Conservation (phyloP, 2,797 vertebrate genomes). For the Dicrostonyx torquatus region DNA sequence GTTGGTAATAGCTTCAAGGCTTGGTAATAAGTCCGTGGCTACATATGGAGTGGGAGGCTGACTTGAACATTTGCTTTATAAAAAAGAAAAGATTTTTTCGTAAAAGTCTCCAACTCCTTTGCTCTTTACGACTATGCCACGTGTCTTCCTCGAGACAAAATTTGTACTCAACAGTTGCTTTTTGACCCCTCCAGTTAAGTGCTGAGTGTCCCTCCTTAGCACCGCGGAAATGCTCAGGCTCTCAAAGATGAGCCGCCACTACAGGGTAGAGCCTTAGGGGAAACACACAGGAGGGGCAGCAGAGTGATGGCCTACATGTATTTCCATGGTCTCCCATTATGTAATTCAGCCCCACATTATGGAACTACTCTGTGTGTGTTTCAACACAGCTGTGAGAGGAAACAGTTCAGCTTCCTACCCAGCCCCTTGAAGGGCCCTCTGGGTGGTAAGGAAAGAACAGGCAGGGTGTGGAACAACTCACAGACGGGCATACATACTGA, state of each 20-base stretch:
- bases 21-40: neutral
- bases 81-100: neutral
- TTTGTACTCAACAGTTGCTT: neutral
- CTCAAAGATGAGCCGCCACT: neutral
- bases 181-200: neutral
- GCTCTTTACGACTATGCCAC: neutral
- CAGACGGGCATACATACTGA: fast-evolving
- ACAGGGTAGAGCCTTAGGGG: neutral
- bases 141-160: neutral
- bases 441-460: neutral
- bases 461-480: neutral
- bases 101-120: neutral
- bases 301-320: fast-evolving
- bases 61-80: neutral
- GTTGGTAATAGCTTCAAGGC: neutral
- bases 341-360: neutral
- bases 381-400: neutral
- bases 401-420: neutral
- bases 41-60: neutral
- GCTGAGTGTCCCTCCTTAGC: neutral
- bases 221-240: neutral
- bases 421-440: neutral
- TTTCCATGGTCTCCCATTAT: neutral
- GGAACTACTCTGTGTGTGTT: neutral
- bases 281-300: neutral